phyloP scores from a whole-genome alignment of 1,140 invertebrate genomes.

The Solenopsis invicta region DNA sequence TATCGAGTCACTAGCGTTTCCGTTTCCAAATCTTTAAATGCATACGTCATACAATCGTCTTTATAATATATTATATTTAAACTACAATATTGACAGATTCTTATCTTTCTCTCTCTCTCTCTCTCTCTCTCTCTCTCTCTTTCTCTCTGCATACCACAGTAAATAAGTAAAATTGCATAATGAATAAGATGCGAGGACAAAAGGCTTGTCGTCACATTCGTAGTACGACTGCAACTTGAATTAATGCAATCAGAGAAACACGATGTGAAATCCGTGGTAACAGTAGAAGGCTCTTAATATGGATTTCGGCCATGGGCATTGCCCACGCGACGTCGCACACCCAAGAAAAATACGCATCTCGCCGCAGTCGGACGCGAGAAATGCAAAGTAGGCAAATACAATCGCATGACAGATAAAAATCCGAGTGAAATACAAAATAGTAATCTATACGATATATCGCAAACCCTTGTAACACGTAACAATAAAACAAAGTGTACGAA shows the following conservation, averaged over 20 bases:
- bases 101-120: background rate
- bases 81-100: background rate
- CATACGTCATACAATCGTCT: background rate
- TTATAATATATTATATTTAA: background rate
- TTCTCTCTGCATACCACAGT: background rate
- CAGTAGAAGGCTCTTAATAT: conserved; percentile 69
- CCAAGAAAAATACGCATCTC: conserved; percentile 35
- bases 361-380: background rate
- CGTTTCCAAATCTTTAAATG: background rate
- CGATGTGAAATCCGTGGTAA: conserved; percentile 9
- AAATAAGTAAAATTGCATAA: conserved; percentile 4
- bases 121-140: background rate
- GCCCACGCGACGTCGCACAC: conserved; percentile 65
- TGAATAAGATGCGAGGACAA: background rate
- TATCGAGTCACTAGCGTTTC: background rate
- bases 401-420: background rate
- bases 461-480: background rate
- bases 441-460: background rate
- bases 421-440: background rate
- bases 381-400: conserved; percentile 15
- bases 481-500: background rate
- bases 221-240: background rate
- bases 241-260: conserved; percentile 2
- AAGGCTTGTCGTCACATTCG: background rate
- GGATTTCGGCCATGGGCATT: conserved; percentile 81